A percentile compares a stretch with the other conserved stretches of the same genome.
Evolutionary conservation across 2,113 vertebrate species (phyloP).

Genomic region (Phyllopteryx taeniolatus): DNA sequence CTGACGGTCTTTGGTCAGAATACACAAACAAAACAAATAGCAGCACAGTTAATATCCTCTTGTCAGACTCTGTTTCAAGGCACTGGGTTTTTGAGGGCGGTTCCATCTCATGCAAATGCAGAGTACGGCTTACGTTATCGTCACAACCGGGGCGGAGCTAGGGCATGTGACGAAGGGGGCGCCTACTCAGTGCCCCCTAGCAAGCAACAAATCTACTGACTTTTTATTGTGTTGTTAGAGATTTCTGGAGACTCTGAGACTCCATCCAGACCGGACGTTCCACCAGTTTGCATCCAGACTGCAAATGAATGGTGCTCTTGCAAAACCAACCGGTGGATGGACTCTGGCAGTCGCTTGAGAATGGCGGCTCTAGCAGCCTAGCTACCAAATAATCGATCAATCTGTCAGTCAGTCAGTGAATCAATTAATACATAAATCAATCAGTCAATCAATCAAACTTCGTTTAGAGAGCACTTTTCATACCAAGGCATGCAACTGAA

Average conservation of each 20-base stretch:
- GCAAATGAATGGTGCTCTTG: background rate
- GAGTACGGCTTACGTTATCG: background rate
- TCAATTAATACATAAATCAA: no score
- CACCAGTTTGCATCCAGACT: background rate
- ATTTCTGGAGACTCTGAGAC: no score
- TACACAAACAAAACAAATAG: no score
- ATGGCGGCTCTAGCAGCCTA: background rate
- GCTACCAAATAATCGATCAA: no score
- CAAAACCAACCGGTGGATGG: background rate
- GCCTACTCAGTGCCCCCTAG: background rate
- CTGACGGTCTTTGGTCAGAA: background rate
- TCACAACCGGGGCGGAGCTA: background rate
- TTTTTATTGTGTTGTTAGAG: background rate
- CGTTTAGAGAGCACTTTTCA: no score
- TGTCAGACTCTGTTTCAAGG: no score
- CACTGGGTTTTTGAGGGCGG: background rate
- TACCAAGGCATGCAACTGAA: no score
- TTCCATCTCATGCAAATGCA: background rate
- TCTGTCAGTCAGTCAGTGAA: no score
- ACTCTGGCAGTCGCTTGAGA: background rate
- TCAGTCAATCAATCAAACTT: no score
- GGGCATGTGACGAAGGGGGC: background rate
- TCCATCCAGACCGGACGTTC: no score
- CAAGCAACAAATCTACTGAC: background rate
- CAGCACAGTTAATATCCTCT: no score